Conservation (phyloP, 2,113 vertebrate genomes). For the Cyanoliseus patagonus region DNA sequence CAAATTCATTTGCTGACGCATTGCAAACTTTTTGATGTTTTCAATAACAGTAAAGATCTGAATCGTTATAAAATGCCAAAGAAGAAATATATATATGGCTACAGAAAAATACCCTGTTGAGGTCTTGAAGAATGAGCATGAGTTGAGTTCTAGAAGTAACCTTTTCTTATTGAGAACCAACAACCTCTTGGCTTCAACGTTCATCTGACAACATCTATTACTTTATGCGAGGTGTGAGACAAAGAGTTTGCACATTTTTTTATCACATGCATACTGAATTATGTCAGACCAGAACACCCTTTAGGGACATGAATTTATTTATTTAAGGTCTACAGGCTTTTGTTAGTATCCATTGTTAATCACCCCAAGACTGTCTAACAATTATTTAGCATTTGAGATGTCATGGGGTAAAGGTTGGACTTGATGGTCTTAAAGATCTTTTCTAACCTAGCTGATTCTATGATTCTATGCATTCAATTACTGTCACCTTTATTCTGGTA, state of each 20-base stretch:
- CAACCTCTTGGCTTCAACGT: not conserved
- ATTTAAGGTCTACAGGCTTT: not conserved
- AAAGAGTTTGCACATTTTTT: not conserved
- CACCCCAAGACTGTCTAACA: not conserved
- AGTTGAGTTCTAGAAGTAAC: not conserved
- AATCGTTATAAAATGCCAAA: not conserved
- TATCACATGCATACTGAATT: not conserved
- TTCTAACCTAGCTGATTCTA: not conserved
- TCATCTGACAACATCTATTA: not conserved
- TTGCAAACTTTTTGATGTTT: not conserved
- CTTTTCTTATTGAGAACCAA: not conserved
- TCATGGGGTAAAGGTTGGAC: not conserved
- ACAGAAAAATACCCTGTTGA: not conserved
- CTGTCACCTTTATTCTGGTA: not conserved
- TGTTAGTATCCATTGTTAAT: not conserved
- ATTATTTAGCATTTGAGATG: not conserved
- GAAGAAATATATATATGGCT: not conserved
- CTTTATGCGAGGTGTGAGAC: not conserved
- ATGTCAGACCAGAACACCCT: not conserved
- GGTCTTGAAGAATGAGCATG: not conserved
- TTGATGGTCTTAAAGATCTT: not conserved
- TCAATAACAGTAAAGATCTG: not conserved
- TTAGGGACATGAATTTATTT: constrained; percentile 1
- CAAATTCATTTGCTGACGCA: not conserved
- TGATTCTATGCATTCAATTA: not conserved